Evolutionary conservation across 2,888 invertebrate species (phyloP).

Genomic region (Strigamia transsilvanica): DNA sequence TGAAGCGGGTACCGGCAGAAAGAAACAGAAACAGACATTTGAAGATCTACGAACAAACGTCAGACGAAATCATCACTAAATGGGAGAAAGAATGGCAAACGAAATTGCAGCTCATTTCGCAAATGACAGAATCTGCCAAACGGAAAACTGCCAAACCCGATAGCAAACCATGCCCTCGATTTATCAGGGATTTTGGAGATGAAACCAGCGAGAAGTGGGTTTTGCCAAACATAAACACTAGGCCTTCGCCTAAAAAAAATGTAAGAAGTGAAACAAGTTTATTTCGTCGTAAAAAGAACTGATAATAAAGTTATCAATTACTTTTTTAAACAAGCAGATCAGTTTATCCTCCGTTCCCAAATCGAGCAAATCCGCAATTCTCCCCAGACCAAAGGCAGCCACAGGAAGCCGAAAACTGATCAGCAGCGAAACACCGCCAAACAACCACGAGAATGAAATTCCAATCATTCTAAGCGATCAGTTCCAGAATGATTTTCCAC

Average conservation of each 20-base stretch:
- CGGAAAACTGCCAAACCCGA: not conserved
- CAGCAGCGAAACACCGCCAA: not conserved
- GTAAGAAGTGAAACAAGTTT: not conserved
- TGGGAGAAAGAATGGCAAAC: constrained; percentile 28
- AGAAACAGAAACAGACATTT: not conserved
- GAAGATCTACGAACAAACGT: not conserved
- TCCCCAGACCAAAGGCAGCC: constrained; percentile 22
- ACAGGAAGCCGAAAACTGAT: not conserved
- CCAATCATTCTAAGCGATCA: constrained; percentile 13
- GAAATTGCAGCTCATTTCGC: not conserved
- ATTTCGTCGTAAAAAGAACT: not conserved
- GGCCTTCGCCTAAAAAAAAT: not conserved
- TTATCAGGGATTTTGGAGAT: constrained; percentile 34
- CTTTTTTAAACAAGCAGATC: not conserved
- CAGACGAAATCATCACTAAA: not conserved
- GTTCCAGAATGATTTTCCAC: not conserved
- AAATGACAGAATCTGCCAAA: constrained; percentile 27
- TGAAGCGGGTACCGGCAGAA: not conserved
- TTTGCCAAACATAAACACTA: not conserved
- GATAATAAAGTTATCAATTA: not conserved
- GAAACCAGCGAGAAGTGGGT: not conserved
- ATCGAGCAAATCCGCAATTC: not conserved
- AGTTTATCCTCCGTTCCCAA: not conserved
- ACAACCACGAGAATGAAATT: not conserved
- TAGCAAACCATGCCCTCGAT: not conserved